Base-by-base conservation (phyloP, 1,140 invertebrate species). In the Sarcophaga bullata region DNA sequence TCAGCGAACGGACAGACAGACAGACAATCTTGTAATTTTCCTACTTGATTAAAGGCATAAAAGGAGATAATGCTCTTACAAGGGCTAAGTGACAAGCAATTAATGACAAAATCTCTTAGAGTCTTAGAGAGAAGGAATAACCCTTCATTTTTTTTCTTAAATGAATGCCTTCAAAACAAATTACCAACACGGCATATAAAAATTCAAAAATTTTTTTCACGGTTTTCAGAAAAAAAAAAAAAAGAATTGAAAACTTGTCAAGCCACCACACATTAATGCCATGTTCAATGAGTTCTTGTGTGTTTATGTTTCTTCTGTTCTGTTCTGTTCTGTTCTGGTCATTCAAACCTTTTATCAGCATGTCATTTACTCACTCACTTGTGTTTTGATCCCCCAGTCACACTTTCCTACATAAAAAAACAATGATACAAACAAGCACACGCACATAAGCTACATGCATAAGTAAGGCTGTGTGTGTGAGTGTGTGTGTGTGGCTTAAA, bases 331-430 rank as follows among this genome's bases (percentile, higher is more conserved):
- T 37, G 25, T 37, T 37, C 25, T 62, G 54, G 11, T 62, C 54
- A n/a, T 62, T 62, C 54, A 62, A 17, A 68, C 13, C 54, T 37
- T 37, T 37, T 58, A 58, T 58, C 54, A 58, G 54, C 15, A 68
- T 8, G 17, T 68, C 62, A 68, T 19, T 68, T 52, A 10, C 13
- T 9, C 19, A 68, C 62, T 68, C 62, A 68, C 62, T 68, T 68
- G 62, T 68, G 62, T 68, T 68, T 68, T 68, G 62, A 68, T 25
- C 62, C 25, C 25, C n/a, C 17, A 68, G 62, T 68, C 62, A 68
- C 62, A 68, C 62, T 68, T 68, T 68, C 6, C n/a, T 19, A 37
- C 25, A 37, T 37, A 37, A 4, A 37, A 68, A 58, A 68, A 68
- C 62, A 19, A 68, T 68, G 17, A 68, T 19, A 68, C 13, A 15